Base-by-base conservation (phyloP, 2,888 invertebrate genomes). In the Acrobasis repandana region DNA sequence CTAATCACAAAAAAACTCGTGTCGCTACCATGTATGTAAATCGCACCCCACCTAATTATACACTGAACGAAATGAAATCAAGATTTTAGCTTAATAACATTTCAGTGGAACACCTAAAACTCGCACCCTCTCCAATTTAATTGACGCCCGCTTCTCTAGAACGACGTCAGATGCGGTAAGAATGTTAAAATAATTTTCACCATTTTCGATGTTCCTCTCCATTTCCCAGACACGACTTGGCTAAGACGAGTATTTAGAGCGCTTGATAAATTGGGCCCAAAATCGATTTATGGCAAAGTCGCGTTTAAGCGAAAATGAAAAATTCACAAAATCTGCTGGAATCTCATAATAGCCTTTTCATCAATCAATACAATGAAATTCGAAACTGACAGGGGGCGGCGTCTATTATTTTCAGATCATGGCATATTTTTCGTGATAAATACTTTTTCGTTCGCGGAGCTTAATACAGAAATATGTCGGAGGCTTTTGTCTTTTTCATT, bases 401-500 rank as follows among this genome's bases (percentile, higher is more conserved):
- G 71, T 76, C 77, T 79, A 81, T 82, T 79, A 83, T 82, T 83
- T 82, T 76, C 71, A 67, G 76, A 83, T 86, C 79, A 79, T 71
- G 72, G 74, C 76, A 80, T 80, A 82, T 79, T 80, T 77, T 76
- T 77, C 62, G 72, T 73, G 79, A 79, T 80, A 82, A 82, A 82
- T 80, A 79, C 74, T 69, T 75, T 76, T 75, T 73, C 60, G 63
- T 71, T 72, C 63, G 47, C 67, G 70, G 71, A 73, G 70, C 75
- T 80, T 81, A 72, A 73, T 78, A 75, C 77, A 77, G 80, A 85
- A 87, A 85, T 85, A 80, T 77, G 82, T 80, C 67, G 77, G 79
- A 80, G 77, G 79, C 82, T 87, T 88, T 88, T 84, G 85, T 85
- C 82, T 89, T 90, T 89, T 88, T 83, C 89, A 88, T 90, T 90